Evolutionary conservation across 2,888 invertebrate species (phyloP), one percentile per base, ranked within the genome.

Genomic region (Coleophora flavipennella): DNA sequence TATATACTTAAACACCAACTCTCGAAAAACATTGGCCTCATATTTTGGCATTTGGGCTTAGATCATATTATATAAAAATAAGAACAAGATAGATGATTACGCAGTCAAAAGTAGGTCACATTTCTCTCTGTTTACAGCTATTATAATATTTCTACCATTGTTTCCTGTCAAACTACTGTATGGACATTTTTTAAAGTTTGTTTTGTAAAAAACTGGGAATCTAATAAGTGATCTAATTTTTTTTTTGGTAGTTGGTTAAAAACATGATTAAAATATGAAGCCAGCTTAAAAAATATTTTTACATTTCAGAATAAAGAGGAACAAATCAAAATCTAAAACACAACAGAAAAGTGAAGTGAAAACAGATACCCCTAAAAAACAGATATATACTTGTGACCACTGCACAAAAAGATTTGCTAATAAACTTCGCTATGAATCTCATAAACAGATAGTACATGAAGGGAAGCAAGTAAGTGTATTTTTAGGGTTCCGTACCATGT

Each of bases 401-500:
- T 83, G 83, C 44, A 64, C 62, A 34, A 78, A 67, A 50, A 72
- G 65, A 38, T 83, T 80, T 45, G 61, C 62, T 35, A 61, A 62
- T 37, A 48, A 47, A 31, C 68, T 74, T 36, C 61, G 73, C 46
- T 73, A 68, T 57, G 72, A 79, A 51, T 67, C 71, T 26, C 84
- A 84, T 39, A 72, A 68, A 48, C 53, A 70, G 8, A 62, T 59
- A n/a, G n/a, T n/a, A 41, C 84, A 84, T 62, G 58, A 75, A 42
- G 79, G 69, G 1, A 72, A 72, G 57, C 55, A 55, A 41, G 83
- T 84, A 57, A 66, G 70, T 61, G 11, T 10, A 4, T n/a, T 29
- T 29, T 29, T 29, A 7, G 7, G 7, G 12, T 1, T 9, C 33
- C 4, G 9, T 11, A 7, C 1, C 6, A 8, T 12, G 13, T 9